Evolutionary conservation across 2,797 vertebrate species (phyloP), one percentile per base, ranked within the genome.

Genomic region (Acropternis orthonyx): DNA sequence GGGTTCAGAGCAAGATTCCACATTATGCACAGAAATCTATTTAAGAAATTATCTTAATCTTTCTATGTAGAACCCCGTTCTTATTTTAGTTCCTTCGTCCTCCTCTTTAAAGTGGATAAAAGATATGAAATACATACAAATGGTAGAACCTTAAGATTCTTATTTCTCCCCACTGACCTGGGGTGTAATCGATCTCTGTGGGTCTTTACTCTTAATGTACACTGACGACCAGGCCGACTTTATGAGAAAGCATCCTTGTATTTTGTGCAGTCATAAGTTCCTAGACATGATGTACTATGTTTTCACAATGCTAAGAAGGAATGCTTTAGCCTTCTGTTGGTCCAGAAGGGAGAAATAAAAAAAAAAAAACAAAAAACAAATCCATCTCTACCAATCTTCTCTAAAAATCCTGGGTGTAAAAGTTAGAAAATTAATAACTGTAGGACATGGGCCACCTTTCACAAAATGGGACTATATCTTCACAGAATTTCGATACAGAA

Each of bases 401-500:
- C 7, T 4, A 39, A 56, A 67, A 68, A 46, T 14, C 0, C 4
- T 46, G 22, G 0, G 7, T 51, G 30, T 7, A 27, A 80, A 58
- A 66, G 11, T 55, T 55, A 18, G 7, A 23, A 65, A 93, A 88
- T n/a, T 28, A 71, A 67, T 10, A 46, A 27, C 28, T 58, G 9
- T 9, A 52, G 18, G 30, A 30, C 6, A 39, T 36, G 2, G 0
- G 1, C 10, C 32, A 26, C 14, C 10, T 83, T 85, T 73, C 15
- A 12, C 12, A 22, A 32, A 15, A 19, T 28, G 21, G 9, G 20
- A 59, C 23, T 32, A 7, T 19, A 11, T 77, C 16, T 69, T 21
- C 21, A 37, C 3, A 22, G 23, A 32, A 24, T 62, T 78, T 78
- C 1, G 9, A 18, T 54, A 26, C 0, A 0, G 13, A 82, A 76